These are phyloP conservation scores for Pseudopipra pipra DNA, from an alignment of 2,113 vertebrate genomes.

Conservation along the genomic window DNA sequence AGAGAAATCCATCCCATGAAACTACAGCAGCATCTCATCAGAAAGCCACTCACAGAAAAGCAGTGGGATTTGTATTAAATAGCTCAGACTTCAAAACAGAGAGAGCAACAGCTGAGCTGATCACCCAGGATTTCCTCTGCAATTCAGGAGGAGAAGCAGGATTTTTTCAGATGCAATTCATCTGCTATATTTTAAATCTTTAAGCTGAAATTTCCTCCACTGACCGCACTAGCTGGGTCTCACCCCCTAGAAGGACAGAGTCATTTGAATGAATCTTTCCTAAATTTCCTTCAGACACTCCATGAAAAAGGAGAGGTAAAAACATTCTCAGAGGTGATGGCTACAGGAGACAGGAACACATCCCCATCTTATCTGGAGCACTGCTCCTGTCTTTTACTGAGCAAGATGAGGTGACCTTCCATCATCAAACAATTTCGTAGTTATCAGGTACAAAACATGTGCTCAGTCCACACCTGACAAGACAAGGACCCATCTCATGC, in stretches of 20 bases:
- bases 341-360: background rate
- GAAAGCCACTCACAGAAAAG: background rate
- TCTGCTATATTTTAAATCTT: background rate
- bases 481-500: background rate
- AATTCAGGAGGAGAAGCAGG: background rate
- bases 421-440: background rate
- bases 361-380: background rate
- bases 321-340: background rate
- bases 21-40: background rate
- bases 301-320: background rate
- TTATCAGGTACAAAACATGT: background rate
- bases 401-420: background rate
- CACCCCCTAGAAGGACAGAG: background rate
- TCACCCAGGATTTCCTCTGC: background rate
- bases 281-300: background rate
- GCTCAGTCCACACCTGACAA: background rate
- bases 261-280: background rate
- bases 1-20: background rate
- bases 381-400: background rate
- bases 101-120: background rate
- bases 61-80: background rate
- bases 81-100: background rate
- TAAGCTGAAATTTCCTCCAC: background rate
- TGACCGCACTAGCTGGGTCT: background rate
- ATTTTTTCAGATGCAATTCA: background rate